Evolutionary conservation across 2,888 invertebrate species (phyloP).

Genomic region (Oscheius sp.): DNA sequence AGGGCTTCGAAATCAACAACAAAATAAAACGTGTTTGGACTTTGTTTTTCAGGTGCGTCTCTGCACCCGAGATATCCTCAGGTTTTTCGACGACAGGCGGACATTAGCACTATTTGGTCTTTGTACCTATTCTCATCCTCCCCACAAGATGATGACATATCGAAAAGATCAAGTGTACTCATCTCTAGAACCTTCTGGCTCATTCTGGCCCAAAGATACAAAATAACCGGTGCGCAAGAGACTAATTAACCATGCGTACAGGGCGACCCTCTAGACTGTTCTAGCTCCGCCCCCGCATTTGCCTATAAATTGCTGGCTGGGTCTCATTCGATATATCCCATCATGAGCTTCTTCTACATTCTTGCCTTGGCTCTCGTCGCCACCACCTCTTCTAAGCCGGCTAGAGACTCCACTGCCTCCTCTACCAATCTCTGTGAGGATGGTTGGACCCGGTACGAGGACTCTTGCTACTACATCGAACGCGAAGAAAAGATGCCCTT

Average conservation of each 20-base stretch:
- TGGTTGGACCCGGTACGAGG: constrained; percentile 48
- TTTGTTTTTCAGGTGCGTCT: too few species aligned
- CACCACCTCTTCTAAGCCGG: constrained; percentile 1
- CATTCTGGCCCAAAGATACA: not conserved
- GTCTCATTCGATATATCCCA: not conserved
- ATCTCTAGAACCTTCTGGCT: not conserved
- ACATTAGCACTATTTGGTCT: too few species aligned
- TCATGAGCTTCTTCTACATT: constrained; percentile 7
- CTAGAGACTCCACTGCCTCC: not conserved
- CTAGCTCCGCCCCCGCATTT: constrained; percentile 20
- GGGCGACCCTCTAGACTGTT: constrained; percentile 27
- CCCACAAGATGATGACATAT: not conserved
- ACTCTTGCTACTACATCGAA: constrained; percentile 56
- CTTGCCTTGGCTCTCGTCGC: constrained; percentile 5
- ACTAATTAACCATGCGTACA: constrained; percentile 25
- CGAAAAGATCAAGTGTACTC: not conserved
- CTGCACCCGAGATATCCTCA: too few species aligned
- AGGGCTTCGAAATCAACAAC: too few species aligned
- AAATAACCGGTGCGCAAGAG: constrained; percentile 13
- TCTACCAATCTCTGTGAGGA: constrained; percentile 39
- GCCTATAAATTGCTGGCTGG: constrained; percentile 17
- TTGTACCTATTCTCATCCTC: too few species aligned
- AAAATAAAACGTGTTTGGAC: too few species aligned
- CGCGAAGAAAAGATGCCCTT: constrained; percentile 43
- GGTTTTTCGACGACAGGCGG: too few species aligned